Evolutionary conservation across 2,113 vertebrate genomes (phyloP).

Genomic region (Otolemur garnettii): DNA sequence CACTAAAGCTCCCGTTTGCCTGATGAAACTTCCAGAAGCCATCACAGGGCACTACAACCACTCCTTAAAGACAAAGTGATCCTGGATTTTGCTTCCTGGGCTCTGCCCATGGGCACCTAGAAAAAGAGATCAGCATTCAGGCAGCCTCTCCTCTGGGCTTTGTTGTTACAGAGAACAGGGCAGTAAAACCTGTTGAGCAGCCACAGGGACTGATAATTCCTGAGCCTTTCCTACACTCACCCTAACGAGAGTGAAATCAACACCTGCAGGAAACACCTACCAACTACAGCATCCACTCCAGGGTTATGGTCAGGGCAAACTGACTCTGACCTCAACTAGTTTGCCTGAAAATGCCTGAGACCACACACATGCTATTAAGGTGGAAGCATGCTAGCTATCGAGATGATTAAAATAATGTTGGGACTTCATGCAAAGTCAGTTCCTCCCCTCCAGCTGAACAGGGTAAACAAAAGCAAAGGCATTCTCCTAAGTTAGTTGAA

Average conservation of each 20-base stretch:
- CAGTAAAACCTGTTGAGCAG: conserved; percentile 71
- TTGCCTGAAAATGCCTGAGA: background rate
- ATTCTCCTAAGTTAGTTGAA: background rate
- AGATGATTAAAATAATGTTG: background rate
- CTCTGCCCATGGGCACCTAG: background rate
- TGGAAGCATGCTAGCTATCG: no score
- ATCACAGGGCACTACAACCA: conserved; percentile 8
- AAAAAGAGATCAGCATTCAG: background rate
- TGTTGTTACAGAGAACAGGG: conserved; percentile 65
- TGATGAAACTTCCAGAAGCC: conserved; percentile 43
- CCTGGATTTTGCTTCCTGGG: background rate
- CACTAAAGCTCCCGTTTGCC: background rate
- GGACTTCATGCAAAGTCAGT: background rate
- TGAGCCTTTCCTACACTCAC: background rate
- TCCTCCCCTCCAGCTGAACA: background rate
- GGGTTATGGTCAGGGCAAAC: background rate
- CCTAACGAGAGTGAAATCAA: background rate
- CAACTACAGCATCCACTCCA: background rate
- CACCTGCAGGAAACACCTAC: background rate
- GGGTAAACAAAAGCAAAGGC: background rate
- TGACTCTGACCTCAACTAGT: background rate
- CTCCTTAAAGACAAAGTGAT: background rate
- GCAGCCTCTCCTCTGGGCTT: conserved; percentile 3
- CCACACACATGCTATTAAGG: background rate
- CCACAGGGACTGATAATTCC: conserved; percentile 16